Evolutionary conservation across 2,113 vertebrate species (phyloP).

Genomic region (Cynopterus brachyotis): DNA sequence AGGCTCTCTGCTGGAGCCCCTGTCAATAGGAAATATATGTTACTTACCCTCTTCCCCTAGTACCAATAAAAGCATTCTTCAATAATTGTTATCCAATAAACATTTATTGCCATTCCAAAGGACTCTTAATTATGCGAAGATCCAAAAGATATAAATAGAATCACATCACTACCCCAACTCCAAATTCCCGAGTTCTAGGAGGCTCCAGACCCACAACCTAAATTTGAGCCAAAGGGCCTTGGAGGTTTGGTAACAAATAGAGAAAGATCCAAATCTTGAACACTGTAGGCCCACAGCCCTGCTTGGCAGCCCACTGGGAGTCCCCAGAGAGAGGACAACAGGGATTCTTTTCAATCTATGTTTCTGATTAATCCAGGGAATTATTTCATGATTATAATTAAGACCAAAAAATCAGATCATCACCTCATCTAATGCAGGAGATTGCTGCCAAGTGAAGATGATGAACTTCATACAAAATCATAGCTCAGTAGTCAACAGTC

Average conservation of each 20-base stretch:
- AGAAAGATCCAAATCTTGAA: neutral
- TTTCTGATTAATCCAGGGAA: neutral
- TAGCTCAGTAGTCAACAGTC: neutral
- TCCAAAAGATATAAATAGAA: neutral
- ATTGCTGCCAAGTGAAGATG: neutral
- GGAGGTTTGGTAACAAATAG: neutral
- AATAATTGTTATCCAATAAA: neutral
- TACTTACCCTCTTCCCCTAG: neutral
- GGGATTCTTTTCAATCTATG: neutral
- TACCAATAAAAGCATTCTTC: neutral
- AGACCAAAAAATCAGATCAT: neutral
- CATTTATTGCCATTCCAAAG: neutral
- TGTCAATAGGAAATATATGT: neutral
- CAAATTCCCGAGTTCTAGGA: neutral
- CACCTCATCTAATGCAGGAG: neutral
- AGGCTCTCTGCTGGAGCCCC: neutral
- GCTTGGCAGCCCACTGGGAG: rapidly evolving
- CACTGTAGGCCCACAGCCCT: no score
- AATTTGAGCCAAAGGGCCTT: neutral
- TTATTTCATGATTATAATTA: neutral
- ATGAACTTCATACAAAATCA: neutral
- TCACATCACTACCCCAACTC: neutral
- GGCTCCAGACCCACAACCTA: neutral
- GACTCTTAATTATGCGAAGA: neutral
- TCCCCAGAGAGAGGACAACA: no score